Percentiles rank a stretch among this genome's conserved stretches.
Evolutionary conservation across 2,113 vertebrate species (phyloP).

Genomic region (Dipodomys ordii): DNA sequence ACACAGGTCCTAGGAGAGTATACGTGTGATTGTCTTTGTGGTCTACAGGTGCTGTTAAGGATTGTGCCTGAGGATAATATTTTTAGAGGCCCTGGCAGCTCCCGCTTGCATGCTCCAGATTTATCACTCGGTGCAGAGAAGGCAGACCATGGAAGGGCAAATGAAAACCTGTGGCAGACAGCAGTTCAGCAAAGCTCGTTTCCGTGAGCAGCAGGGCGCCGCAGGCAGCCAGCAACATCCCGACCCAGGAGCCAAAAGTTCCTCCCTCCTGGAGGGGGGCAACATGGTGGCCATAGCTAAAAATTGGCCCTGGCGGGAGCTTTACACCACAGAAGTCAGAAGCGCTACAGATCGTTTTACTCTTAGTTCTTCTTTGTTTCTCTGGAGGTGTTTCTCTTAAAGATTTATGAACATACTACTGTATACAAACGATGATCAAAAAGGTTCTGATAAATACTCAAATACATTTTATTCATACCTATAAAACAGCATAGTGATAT

Average conservation of each 20-base stretch:
- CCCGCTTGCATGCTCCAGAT: neutral
- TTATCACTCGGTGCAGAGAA: neutral
- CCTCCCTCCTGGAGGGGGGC: neutral
- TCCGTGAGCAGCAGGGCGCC: neutral
- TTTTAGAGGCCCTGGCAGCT: neutral
- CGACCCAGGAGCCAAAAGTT: neutral
- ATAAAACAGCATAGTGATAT: neutral
- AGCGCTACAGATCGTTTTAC: neutral
- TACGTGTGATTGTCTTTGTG: neutral
- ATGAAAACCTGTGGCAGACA: neutral
- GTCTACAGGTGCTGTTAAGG: neutral
- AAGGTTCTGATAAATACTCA: slow-evolving; percentile 44
- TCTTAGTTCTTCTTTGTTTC: neutral
- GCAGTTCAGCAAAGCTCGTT: neutral
- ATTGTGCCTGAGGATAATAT: neutral
- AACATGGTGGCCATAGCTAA: neutral
- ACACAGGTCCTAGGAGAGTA: neutral
- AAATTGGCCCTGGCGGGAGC: neutral
- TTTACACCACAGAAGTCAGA: neutral
- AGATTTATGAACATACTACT: slow-evolving; percentile 42
- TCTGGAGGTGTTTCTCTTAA: neutral
- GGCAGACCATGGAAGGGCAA: neutral
- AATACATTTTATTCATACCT: slow-evolving; percentile 30
- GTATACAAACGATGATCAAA: slow-evolving; percentile 9
- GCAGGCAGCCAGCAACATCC: neutral